phyloP scores from a whole-genome alignment of 2,113 vertebrate species.

The Notarius lentiginosus region DNA sequence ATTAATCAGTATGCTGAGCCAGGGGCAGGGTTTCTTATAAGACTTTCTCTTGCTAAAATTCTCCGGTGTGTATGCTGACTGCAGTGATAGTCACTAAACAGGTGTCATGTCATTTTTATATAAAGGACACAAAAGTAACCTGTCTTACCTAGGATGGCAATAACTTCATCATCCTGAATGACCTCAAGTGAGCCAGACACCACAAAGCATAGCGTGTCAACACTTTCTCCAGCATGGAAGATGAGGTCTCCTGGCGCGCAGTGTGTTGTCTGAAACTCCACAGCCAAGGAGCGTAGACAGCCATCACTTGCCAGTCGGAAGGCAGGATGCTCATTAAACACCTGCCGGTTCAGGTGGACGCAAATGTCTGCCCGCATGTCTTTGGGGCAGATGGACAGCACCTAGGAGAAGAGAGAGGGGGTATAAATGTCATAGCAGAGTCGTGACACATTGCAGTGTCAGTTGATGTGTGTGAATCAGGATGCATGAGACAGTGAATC shows the following conservation, averaged over 20 bases:
- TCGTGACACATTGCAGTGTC: background rate
- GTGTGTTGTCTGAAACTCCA: conserved; percentile 97
- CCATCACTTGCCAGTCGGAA: conserved; percentile 96
- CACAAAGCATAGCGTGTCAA: conserved; percentile 96
- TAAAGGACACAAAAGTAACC: background rate
- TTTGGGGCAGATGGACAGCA: conserved; percentile 96
- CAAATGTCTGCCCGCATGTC: conserved; percentile 99
- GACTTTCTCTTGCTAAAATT: background rate
- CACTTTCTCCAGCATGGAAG: conserved; percentile 95
- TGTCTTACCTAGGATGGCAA: conserved; percentile 91
- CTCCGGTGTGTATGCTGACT: background rate
- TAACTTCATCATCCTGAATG: conserved; percentile 98
- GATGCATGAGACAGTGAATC: background rate
- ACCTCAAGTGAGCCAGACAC: conserved; percentile 96
- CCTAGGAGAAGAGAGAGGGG: conserved; percentile 68
- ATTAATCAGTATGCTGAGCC: conserved; percentile 7
- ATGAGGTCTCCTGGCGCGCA: conserved; percentile 98
- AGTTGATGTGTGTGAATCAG: background rate
- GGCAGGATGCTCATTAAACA: conserved; percentile 97
- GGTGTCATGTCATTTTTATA: background rate
- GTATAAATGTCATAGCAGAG: background rate
- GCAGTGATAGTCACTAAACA: conserved; percentile 10
- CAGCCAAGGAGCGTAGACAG: conserved; percentile 90
- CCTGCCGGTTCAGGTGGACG: conserved; percentile 94
- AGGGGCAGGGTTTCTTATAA: background rate